Conservation (phyloP, 1,140 invertebrate species). For the Pogonognathellus flavescens region DNA sequence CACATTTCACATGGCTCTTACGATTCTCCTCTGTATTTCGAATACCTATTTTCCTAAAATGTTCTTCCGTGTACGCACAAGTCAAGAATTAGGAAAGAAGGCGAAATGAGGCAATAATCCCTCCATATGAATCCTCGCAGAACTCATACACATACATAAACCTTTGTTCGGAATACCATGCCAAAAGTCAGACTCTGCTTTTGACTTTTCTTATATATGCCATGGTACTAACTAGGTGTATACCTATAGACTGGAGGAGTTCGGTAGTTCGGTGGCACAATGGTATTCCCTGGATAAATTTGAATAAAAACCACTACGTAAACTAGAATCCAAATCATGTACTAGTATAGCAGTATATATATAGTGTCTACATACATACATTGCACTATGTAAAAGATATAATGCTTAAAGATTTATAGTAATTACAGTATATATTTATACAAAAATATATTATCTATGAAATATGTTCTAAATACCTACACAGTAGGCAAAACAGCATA, state of each 20-base stretch:
- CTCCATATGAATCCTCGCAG: not conserved
- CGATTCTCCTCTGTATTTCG: constrained; percentile 14
- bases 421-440: not conserved
- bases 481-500: not conserved
- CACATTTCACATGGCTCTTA: no score
- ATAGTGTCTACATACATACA: not conserved
- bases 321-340: not conserved
- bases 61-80: not conserved
- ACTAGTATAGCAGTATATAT: not conserved
- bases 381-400: not conserved
- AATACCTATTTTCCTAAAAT: constrained; percentile 20
- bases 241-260: no score
- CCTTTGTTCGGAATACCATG: constrained; percentile 1
- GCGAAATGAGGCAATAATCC: not conserved
- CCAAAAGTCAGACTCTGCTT: constrained; percentile 38
- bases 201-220: constrained; percentile 34
- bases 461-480: not conserved
- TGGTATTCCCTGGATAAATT: constrained; percentile 24
- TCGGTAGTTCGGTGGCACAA: not conserved
- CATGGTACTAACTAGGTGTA: not conserved
- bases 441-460: constrained; percentile 30
- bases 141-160: not conserved
- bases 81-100: not conserved
- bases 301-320: not conserved
- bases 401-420: not conserved